Evolutionary conservation across 2,888 invertebrate genomes (phyloP).

Genomic region (Caenorhabditis sinica): DNA sequence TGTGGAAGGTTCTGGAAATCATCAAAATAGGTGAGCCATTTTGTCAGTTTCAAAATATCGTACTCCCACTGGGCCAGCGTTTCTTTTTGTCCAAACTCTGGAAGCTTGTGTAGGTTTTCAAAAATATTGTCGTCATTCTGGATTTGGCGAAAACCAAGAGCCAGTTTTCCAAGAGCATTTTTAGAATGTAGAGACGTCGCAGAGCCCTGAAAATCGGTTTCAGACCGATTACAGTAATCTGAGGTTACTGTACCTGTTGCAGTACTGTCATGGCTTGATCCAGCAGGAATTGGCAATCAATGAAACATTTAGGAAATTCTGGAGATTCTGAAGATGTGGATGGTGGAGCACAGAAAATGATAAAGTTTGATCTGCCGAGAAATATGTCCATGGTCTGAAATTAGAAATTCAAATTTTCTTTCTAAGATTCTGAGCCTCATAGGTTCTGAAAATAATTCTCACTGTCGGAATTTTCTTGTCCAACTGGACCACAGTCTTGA

Average conservation of each 20-base stretch:
- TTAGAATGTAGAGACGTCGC: constrained; percentile 10
- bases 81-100: constrained; percentile 12
- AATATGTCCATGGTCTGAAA: constrained; percentile 42
- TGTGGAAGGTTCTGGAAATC: constrained; percentile 45
- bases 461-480: constrained; percentile 20
- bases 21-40: constrained; percentile 58
- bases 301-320: constrained; percentile 5
- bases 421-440: too few species aligned
- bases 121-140: constrained; percentile 4
- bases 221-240: background rate
- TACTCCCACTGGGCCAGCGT: constrained; percentile 33
- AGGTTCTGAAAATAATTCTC: background rate
- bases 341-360: constrained; percentile 30
- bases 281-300: constrained; percentile 30
- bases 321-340: background rate
- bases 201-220: background rate
- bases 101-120: background rate
- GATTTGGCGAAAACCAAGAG: constrained; percentile 11
- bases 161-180: constrained; percentile 2
- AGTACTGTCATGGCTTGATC: constrained; percentile 20
- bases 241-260: background rate
- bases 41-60: constrained; percentile 41
- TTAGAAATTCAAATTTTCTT: background rate
- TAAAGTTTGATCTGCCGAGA: constrained; percentile 22
- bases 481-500: background rate